Base-by-base conservation (phyloP, 2,797 vertebrate genomes). In the Rhodeus uyekii region DNA sequence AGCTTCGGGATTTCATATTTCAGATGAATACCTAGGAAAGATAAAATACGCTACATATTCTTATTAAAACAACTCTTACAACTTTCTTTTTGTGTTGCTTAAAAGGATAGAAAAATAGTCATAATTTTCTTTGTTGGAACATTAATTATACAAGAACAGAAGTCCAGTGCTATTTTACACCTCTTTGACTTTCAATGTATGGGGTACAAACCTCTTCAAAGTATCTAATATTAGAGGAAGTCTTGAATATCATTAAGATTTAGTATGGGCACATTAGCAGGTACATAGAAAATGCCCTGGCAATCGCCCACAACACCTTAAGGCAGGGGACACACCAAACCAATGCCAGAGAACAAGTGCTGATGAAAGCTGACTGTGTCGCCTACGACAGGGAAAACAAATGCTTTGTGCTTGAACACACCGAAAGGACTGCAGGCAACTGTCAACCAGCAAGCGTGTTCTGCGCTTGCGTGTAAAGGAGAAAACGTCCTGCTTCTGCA, bases 1-100 rank as follows among this genome's bases (percentile, higher is more conserved):
- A 78, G 38, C 60, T 74, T 34, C 34, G 83, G 83, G 68, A 81
- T 85, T 83, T 83, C 64, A 80, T 50, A 36, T 80, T 84, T 67
- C 48, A 34, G 74, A 36, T 74, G 36, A 84, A 80, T 67, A 42
- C 76, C 71, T 81, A 80, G 39, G 72, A 82, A 50, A 68, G 34
- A 50, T 55, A 4, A 61, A 80, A 69, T 85, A 74, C n/a, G 24
- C 67, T 64, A 48, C 9, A 22, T 65, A 46, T 78, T 65, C 63
- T 10, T 48, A 29, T 61, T 64, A 34, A 63, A 48, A 67, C 46
- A 84, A 29, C 77, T 39, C 29, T 39, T 34, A 42, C 18, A 50
- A 13, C 14, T 42, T 24, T 76, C 32, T 65, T 55, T 61, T 27
- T 29, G n/a, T 58, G 55, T 80, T 84, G 44, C 55, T 76, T 58